Evolutionary conservation across 2,797 vertebrate genomes (phyloP).

Genomic region (Eurystomus glaucurus): DNA sequence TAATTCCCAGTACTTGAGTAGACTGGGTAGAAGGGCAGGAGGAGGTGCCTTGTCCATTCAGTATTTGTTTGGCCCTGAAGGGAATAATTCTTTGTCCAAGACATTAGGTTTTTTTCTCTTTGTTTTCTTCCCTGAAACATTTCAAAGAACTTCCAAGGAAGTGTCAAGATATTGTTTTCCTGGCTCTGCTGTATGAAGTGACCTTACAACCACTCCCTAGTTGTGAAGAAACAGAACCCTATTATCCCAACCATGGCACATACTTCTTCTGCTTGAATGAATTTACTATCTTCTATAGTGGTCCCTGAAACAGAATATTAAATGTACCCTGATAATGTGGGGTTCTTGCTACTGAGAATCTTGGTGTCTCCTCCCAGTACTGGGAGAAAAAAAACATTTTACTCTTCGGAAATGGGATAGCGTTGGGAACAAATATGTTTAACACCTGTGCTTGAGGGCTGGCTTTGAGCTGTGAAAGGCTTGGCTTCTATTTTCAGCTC

Average conservation of each 20-base stretch:
- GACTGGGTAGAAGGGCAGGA: not conserved
- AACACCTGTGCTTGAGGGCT: not conserved
- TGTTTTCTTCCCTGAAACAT: not conserved
- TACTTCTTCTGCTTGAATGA: not conserved
- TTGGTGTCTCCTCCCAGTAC: not conserved
- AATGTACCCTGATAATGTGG: not conserved
- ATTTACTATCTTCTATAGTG: not conserved
- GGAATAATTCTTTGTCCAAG: not conserved
- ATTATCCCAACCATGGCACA: accelerated
- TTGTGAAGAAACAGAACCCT: not conserved
- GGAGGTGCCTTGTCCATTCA: not conserved
- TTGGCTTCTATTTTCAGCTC: not conserved
- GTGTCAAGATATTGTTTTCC: not conserved
- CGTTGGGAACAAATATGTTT: not conserved
- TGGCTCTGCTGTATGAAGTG: not conserved
- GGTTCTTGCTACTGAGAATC: not conserved
- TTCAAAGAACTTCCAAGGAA: conserved; percentile 10
- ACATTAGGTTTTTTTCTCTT: accelerated
- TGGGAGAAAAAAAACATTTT: not conserved
- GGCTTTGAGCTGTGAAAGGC: not conserved
- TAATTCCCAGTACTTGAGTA: not conserved
- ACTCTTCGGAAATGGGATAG: not conserved
- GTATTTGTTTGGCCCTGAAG: not conserved
- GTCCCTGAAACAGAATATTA: not conserved
- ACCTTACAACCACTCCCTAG: not conserved